Percentiles rank a stretch among this genome's conserved stretches.
Evolutionary conservation across 1,140 invertebrate genomes (phyloP).

Genomic region (Heliconius melpomene): DNA sequence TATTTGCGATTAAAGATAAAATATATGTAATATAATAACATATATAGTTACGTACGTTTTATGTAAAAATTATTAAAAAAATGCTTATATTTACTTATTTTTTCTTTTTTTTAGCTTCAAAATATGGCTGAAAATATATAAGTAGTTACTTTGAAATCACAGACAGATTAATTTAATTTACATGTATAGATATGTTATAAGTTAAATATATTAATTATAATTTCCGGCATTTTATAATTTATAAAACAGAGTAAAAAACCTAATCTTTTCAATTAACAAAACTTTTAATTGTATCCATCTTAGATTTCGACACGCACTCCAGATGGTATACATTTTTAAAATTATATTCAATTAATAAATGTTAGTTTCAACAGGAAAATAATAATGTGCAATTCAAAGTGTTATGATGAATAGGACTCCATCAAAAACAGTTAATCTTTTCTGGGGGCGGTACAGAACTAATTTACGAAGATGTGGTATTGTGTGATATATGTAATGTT

Average conservation of each 20-base stretch:
- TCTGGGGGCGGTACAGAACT: neutral
- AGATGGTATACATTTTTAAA: conserved; percentile 6
- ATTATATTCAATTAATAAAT: conserved; percentile 21
- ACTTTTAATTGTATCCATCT: conserved; percentile 2
- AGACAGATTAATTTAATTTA: no score
- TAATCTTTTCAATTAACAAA: neutral
- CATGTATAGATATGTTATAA: no score
- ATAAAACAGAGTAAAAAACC: neutral
- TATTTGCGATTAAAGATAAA: no score
- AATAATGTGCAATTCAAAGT: conserved; percentile 11
- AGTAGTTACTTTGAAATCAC: no score
- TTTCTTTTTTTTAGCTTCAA: no score
- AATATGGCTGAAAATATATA: no score
- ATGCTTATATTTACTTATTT: no score
- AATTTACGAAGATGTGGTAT: neutral
- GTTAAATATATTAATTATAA: no score
- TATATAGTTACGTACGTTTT: no score
- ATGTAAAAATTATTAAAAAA: no score
- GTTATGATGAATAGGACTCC: neutral
- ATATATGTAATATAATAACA: no score
- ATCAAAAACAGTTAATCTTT: conserved; percentile 3
- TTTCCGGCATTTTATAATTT: neutral
- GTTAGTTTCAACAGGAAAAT: conserved; percentile 17
- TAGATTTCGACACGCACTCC: conserved; percentile 16
- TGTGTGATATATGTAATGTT: neutral